These are phyloP conservation scores for Andrena flavipes DNA, from an alignment of 2,888 invertebrate species.

Conservation along the genomic window DNA sequence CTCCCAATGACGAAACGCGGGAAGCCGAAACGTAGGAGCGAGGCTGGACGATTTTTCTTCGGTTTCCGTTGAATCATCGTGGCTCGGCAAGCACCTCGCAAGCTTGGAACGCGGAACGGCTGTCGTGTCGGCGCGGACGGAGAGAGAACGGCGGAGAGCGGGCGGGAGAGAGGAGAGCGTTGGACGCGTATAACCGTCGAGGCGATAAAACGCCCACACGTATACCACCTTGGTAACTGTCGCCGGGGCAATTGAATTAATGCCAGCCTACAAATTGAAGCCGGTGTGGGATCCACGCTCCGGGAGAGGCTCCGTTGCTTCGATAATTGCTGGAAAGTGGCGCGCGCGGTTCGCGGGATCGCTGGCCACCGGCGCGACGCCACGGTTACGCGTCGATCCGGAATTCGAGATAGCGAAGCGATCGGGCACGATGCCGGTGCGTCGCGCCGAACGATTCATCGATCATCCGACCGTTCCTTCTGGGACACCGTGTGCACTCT, in stretches of 20 bases:
- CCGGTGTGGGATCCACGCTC: slow-evolving; percentile 74
- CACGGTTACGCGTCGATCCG: slow-evolving; percentile 25
- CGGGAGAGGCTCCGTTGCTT: slow-evolving; percentile 69
- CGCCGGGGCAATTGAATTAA: slow-evolving; percentile 81
- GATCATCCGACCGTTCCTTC: slow-evolving; percentile 10
- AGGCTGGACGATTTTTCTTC: slow-evolving; percentile 50
- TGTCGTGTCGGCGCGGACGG: slow-evolving; percentile 45
- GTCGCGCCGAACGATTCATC: slow-evolving; percentile 5
- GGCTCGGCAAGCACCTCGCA: slow-evolving; percentile 37
- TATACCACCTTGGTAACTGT: slow-evolving; percentile 77
- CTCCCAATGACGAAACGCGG: not conserved
- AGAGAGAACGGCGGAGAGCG: slow-evolving; percentile 19
- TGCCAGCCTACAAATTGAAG: slow-evolving; percentile 82
- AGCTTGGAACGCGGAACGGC: slow-evolving; percentile 68
- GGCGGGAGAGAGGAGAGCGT: slow-evolving; percentile 42
- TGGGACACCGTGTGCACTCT: slow-evolving; percentile 16
- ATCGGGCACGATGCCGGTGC: slow-evolving; percentile 7
- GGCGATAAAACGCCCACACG: slow-evolving; percentile 79
- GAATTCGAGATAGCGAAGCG: slow-evolving; percentile 27
- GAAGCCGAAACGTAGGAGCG: not conserved
- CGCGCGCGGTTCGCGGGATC: slow-evolving; percentile 73
- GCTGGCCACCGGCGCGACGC: slow-evolving; percentile 45
- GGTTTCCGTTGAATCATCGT: slow-evolving; percentile 42
- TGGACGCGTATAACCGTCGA: slow-evolving; percentile 72
- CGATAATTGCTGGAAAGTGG: slow-evolving; percentile 81